Evolutionary conservation across 2,797 vertebrate species (phyloP).

Genomic region (Phataginus tricuspis): DNA sequence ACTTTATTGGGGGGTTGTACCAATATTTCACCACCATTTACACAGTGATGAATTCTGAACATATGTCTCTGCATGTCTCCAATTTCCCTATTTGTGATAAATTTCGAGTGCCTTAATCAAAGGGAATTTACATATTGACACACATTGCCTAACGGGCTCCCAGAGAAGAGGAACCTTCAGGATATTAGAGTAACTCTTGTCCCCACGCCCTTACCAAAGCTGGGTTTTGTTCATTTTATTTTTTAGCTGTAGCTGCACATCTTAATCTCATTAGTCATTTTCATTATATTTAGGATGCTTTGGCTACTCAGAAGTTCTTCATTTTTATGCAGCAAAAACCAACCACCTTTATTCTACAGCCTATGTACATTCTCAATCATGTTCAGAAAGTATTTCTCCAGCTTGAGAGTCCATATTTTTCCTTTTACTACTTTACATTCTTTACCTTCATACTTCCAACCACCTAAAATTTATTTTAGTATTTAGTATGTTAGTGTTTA

Average conservation of each 20-base stretch:
- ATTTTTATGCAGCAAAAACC: not conserved
- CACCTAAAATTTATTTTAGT: conserved; percentile 10
- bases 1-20: not conserved
- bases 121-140: not conserved
- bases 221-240: not conserved
- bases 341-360: not conserved
- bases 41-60: not conserved
- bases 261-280: not conserved
- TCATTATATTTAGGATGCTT: not conserved
- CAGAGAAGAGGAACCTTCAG: not conserved
- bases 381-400: not conserved
- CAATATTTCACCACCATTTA: not conserved
- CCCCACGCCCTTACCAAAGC: not conserved
- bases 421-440: not conserved
- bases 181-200: not conserved
- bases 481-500: not conserved
- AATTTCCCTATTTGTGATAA: not conserved
- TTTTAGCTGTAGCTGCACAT: not conserved
- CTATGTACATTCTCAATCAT: not conserved
- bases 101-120: not conserved
- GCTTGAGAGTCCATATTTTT: not conserved
- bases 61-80: not conserved
- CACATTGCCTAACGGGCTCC: not conserved
- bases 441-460: not conserved
- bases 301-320: not conserved